Evolutionary conservation across 2,797 vertebrate species (phyloP).

Genomic region (Microctenopoma stevenorrisi): DNA sequence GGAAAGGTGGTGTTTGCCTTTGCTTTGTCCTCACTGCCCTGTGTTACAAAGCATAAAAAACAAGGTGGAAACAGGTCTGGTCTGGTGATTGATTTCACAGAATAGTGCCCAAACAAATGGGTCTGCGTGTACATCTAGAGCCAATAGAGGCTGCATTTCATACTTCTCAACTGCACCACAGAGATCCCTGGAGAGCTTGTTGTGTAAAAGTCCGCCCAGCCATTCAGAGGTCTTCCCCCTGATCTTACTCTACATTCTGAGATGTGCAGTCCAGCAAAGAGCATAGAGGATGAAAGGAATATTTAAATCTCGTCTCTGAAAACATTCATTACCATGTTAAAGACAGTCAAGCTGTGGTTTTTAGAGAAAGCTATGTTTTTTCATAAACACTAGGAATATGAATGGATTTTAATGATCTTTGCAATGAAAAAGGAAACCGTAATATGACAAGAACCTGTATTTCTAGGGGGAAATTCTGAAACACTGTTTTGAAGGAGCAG

Average conservation of each 20-base stretch:
- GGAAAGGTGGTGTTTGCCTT: slow-evolving; percentile 43
- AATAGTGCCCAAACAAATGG: slow-evolving; percentile 45
- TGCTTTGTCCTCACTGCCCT: slow-evolving; percentile 39
- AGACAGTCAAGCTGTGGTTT: slow-evolving; percentile 26
- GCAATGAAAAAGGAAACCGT: background rate
- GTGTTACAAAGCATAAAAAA: slow-evolving; percentile 46
- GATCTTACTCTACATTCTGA: slow-evolving; percentile 44
- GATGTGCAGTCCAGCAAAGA: slow-evolving; percentile 55
- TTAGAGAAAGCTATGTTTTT: slow-evolving; percentile 10
- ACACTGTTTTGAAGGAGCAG: background rate
- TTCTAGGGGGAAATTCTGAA: background rate
- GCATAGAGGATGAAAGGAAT: slow-evolving; percentile 50
- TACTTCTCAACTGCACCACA: slow-evolving; percentile 48
- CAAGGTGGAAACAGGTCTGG: slow-evolving; percentile 39
- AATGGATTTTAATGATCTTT: background rate
- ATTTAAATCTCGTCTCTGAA: slow-evolving; percentile 37
- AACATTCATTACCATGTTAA: slow-evolving; percentile 56
- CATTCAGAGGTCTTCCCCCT: slow-evolving; percentile 35
- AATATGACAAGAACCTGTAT: background rate
- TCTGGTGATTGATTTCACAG: slow-evolving; percentile 41
- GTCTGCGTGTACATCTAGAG: slow-evolving; percentile 42
- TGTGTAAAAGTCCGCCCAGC: slow-evolving; percentile 38
- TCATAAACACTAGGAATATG: background rate
- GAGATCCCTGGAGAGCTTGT: slow-evolving; percentile 41
- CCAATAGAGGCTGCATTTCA: slow-evolving; percentile 38